Base-by-base conservation (phyloP, 2,888 invertebrate species). In the Pollenia amentaria region DNA sequence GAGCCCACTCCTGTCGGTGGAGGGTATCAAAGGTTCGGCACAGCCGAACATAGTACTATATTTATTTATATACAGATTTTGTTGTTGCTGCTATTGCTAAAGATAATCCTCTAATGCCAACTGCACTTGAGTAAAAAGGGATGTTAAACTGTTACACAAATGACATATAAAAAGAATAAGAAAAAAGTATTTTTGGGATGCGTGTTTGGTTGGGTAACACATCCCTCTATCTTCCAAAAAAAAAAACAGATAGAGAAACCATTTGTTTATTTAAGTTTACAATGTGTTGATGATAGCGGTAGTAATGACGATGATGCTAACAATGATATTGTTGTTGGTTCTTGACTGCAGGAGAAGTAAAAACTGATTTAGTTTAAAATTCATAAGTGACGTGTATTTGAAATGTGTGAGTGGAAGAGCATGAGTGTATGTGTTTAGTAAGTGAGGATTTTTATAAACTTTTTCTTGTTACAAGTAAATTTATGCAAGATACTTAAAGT, bases 51-150 rank as follows among this genome's bases (percentile, higher is more conserved):
- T n/a, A n/a, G n/a, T n/a, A n/a, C n/a, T n/a, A n/a, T n/a, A n/a
- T n/a, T 72, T 67, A 70, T 70, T 69, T 80, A 73, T 82, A 67
- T 73, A 29, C 6, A 29, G 3, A 29, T 29, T 29, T 38, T 84
- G 48, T 42, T 67, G 44, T 60, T 51, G 62, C 18, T 79, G 67
- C 76, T 84, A 69, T 62, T 79, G 60, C 77, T 77, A 77, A 72
- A 84, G 87, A 87, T 87, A 84, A 84, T 87, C 87, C 87, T 87
- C 84, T 87, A 84, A 87, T 77, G 67, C 64, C 87, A 87, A 87
- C 87, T 87, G 87, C 84, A 87, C 80, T 87, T 69, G 84, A 84
- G 87, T 84, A 77, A 84, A 87, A 80, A 84, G 80, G 87, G 77
- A 84, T 80, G 77, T 76, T 70, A 67, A 83, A 87, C 76, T 69